Evolutionary conservation across 2,888 invertebrate species (phyloP), one percentile per base, ranked within the genome.

Genomic region (Amphiduros pacificus): DNA sequence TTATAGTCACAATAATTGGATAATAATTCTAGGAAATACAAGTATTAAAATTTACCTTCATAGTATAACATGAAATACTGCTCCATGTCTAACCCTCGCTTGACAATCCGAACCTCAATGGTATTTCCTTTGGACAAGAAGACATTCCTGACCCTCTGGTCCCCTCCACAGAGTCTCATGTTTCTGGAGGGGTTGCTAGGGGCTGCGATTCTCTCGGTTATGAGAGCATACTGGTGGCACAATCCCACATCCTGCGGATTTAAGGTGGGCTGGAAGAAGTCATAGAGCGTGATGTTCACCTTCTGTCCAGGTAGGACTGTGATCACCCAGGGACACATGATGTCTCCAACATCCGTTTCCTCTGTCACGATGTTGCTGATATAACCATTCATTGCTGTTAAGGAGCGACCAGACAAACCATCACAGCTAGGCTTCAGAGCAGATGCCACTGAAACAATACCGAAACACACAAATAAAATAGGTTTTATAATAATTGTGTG

Each of bases 91-190:
- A 40, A 14, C n/a, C 27, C 41, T 17, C 28, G 36, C 24, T 41
- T 6, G 24, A 59, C 26, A 29, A 61, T 49, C 26, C 61, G 55
- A 26, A 61, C 49, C 36, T 61, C 61, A 3, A 61, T 36, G 24
- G 14, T 22, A 32, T 55, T 61, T 17, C 32, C 26, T 9, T 40
- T 56, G 28, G 61, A 61, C 24, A 49, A 20, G 50, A 32, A 55
- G 32, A 50, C 61, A 50, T 61, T 55, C 3, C 48, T 20, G 24
- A 49, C 61, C 26, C 61, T 36, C 17, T 44, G 32, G 6, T 44
- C 31, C 5, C 61, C 61, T 11, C 61, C 61, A 28, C 61, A 61
- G 49, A 61, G 55, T 14, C 55, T 40, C 22, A 40, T 49, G 5
- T 29, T 55, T 11, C 61, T 31, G n/a, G 55, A 41, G 24, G 40